Evolutionary conservation across 92 coral and sea anemone genomes (phyloP).

Genomic region (Phymanthus crucifer): DNA sequence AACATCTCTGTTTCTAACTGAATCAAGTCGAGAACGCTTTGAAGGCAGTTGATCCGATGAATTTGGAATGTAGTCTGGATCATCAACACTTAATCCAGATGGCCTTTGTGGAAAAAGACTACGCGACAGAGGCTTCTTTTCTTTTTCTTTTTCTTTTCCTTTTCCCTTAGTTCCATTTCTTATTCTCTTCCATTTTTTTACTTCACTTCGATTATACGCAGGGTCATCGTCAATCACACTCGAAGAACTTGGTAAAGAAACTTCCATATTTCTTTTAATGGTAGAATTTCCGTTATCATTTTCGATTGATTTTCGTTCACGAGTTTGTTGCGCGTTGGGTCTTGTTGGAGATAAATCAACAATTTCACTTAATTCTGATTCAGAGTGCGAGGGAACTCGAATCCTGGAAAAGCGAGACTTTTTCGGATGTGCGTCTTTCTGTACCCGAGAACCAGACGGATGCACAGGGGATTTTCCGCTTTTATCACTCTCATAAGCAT

Average conservation of each 20-base stretch:
- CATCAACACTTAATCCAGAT: not conserved
- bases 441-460: not conserved
- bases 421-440: not conserved
- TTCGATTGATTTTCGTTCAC: not conserved
- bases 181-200: not conserved
- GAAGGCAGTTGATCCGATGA: not conserved
- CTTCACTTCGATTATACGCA: not conserved
- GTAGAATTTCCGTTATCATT: not conserved
- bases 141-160: constrained; percentile 28
- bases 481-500: not conserved
- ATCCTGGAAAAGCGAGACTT: not conserved
- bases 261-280: not conserved
- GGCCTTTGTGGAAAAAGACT: not conserved
- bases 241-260: not conserved
- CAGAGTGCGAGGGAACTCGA: not conserved
- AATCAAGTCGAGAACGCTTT: not conserved
- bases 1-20: not conserved
- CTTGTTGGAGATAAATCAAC: not conserved
- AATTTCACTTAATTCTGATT: not conserved
- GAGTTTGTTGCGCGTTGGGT: not conserved
- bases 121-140: not conserved
- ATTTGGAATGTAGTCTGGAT: not conserved
- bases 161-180: not conserved
- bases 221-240: not conserved
- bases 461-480: not conserved